phyloP scores from a whole-genome alignment of 2,113 vertebrate species.

The Euleptes europaea region DNA sequence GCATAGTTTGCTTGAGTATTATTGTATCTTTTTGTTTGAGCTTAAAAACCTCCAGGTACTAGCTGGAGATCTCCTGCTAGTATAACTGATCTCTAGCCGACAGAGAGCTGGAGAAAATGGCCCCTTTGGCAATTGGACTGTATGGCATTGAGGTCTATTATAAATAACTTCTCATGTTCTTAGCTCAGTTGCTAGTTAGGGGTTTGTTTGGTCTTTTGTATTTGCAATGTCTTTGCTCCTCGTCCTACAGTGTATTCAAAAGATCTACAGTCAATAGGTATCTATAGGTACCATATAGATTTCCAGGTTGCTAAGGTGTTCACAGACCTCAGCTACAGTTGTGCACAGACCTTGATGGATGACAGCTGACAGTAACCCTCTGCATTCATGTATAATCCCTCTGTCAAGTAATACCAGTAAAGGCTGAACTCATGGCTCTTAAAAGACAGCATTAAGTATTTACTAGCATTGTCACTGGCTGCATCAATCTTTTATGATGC shows the following conservation, averaged over 20 bases:
- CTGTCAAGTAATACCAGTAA: not conserved
- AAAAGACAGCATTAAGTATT: conserved; percentile 15
- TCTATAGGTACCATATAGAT: not conserved
- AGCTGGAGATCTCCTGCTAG: no score
- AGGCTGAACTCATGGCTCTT: not conserved
- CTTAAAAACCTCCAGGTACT: no score
- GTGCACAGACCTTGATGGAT: not conserved
- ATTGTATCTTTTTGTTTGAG: no score
- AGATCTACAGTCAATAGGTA: not conserved
- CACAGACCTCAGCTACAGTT: not conserved
- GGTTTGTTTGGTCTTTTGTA: not conserved
- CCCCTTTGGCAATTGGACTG: no score
- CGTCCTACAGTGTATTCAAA: not conserved
- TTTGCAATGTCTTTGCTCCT: not conserved
- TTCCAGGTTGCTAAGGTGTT: not conserved
- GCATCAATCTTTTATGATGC: conserved; percentile 16
- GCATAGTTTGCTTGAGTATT: no score
- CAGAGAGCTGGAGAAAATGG: no score
- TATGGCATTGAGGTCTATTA: not conserved
- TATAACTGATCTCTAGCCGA: no score
- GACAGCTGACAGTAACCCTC: not conserved
- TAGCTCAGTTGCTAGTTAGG: not conserved
- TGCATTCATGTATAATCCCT: not conserved
- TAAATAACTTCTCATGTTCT: not conserved
- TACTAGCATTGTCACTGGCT: not conserved